A percentile compares a stretch with the other conserved stretches of the same genome.
These are phyloP conservation scores for Drosophila kokeensis DNA, from an alignment of 2,888 invertebrate genomes.

Conservation along the genomic window DNA sequence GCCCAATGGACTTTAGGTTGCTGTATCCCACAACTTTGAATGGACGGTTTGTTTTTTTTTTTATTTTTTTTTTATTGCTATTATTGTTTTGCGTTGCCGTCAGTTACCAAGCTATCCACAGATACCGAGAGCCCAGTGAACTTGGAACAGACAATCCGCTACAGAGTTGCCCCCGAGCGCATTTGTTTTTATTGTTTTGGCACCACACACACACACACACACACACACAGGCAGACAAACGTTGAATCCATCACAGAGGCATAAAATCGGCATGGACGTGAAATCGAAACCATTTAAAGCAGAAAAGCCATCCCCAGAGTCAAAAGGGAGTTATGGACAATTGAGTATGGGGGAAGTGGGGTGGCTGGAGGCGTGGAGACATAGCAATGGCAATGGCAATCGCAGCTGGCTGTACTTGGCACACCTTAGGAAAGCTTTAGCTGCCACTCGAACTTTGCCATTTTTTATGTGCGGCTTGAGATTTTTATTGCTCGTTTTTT, in stretches of 20 bases:
- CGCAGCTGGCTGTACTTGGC: conserved; percentile 10
- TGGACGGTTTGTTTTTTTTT: conserved; percentile 7
- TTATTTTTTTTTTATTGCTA: conserved; percentile 16
- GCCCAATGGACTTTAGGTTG: conserved; percentile 33
- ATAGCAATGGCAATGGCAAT: neutral
- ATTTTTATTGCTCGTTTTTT: conserved; percentile 50
- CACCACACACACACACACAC: conserved; percentile 27
- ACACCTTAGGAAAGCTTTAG: conserved; percentile 43
- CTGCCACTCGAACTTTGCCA: conserved; percentile 27
- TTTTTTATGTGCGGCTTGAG: conserved; percentile 53
- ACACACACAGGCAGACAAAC: conserved; percentile 26
- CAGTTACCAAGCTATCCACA: conserved; percentile 47
- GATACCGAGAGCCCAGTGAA: conserved; percentile 22
- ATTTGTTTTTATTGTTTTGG: conserved; percentile 70
- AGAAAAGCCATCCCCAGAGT: conserved; percentile 50
- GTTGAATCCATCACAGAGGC: conserved; percentile 63
- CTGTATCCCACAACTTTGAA: conserved; percentile 12
- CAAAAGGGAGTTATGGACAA: neutral
- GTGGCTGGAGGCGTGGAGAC: neutral
- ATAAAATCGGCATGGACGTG: conserved; percentile 57
- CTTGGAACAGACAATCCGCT: conserved; percentile 20
- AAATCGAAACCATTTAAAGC: conserved; percentile 73
- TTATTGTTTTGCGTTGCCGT: conserved; percentile 58
- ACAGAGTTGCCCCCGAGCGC: conserved; percentile 56
- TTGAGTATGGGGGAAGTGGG: neutral